A percentile compares a stretch with the other conserved stretches of the same genome.
Evolutionary conservation across 2,797 vertebrate species (phyloP).

Genomic region (Pipistrellus pipistrellus): DNA sequence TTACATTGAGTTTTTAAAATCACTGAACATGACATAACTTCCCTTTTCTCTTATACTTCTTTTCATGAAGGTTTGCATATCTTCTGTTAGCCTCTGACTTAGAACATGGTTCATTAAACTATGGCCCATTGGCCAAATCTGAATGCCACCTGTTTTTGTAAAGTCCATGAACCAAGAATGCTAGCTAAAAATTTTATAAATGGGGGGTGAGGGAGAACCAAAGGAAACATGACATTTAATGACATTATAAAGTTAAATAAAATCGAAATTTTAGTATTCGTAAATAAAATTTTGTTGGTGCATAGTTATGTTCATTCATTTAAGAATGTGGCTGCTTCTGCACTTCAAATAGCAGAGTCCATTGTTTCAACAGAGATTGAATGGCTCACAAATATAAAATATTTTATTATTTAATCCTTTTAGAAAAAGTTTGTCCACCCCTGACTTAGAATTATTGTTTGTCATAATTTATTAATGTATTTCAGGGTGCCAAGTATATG

Average conservation of each 20-base stretch:
- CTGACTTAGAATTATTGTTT: background rate
- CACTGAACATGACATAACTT: background rate
- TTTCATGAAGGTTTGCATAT: background rate
- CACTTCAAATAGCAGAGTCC: background rate
- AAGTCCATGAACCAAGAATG: background rate
- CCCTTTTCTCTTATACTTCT: constrained; percentile 8
- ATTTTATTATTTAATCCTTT: background rate
- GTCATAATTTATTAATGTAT: background rate
- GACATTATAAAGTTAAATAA: background rate
- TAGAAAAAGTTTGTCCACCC: background rate
- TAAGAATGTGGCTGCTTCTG: background rate
- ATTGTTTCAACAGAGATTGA: background rate
- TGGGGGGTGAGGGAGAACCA: background rate
- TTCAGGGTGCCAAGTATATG: background rate
- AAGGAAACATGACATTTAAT: constrained; percentile 1
- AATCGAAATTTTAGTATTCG: constrained; percentile 38
- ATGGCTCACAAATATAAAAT: background rate
- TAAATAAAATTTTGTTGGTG: constrained; percentile 48
- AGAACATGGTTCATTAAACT: background rate
- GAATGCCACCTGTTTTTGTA: background rate
- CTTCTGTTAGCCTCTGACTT: constrained; percentile 48
- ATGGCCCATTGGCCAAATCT: background rate
- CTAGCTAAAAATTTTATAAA: constrained; percentile 42
- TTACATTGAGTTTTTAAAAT: constrained; percentile 43
- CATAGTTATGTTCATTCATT: background rate